Base-by-base conservation (phyloP, 2,797 vertebrate genomes). In the Australoheros facetus region DNA sequence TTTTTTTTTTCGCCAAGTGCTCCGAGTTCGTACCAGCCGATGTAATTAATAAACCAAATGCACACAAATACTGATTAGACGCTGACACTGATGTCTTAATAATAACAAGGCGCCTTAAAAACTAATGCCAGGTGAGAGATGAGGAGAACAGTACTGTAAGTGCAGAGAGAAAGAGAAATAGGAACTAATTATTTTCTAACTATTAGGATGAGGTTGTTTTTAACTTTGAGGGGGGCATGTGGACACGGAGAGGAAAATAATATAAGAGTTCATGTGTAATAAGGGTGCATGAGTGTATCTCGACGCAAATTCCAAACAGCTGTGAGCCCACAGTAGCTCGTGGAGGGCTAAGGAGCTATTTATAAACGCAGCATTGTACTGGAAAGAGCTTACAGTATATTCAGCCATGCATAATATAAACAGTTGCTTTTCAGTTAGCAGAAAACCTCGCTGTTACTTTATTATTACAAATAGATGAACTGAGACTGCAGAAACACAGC, bases 1-100 rank as follows among this genome's bases (percentile, higher is more conserved):
- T 26, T 92, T 72, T 89, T 90, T 94, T 91, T 71, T 90, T 90
- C 88, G 83, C 92, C 88, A 91, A 90, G 90, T 85, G 89, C 82
- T 90, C 84, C 51, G 90, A 92, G 91, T 94, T 94, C 59, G 81
- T 90, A 95, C 85, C 84, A 92, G 92, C 90, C 82, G 55, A 89
- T 85, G 85, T 92, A 94, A 94, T 94, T 93, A 95, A 94, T 91
- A 94, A 92, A 88, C 77, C 87, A 85, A 93, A 90, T 77, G 83
- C 89, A 90, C 88, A 92, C 88, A 93, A 91, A 91, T 90, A 88
- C 81, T 85, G 88, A 93, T 90, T 89, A 88, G 77, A 87, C 3
- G 1, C 64, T 82, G 91, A 88, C 89, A 88, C 64, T 89, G 89
- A 94, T 87, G 88, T 87, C 91, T 94, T 87, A 85, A 91, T 94